Conservation (phyloP, 1,140 invertebrate species). For the Eubasilissa regina region DNA sequence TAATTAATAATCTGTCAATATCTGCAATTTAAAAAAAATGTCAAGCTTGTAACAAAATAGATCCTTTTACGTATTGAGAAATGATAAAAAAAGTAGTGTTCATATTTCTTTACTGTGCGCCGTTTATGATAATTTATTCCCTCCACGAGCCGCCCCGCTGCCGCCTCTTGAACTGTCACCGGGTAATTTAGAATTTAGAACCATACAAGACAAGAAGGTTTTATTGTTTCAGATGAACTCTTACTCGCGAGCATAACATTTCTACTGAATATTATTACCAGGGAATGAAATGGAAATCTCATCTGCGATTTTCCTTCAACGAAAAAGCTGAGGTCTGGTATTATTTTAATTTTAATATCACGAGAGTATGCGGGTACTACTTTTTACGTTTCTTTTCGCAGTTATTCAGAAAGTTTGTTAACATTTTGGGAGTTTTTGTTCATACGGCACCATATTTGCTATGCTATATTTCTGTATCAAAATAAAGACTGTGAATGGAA, state of each 20-base stretch:
- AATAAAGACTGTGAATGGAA: too few relatives aligned
- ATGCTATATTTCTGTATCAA: too few relatives aligned
- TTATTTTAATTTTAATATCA: too few relatives aligned
- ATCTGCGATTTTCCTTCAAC: background rate
- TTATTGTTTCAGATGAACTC: slow-evolving; percentile 61
- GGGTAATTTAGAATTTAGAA: slow-evolving; percentile 60
- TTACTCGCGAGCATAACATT: slow-evolving; percentile 13
- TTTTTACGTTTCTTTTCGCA: too few relatives aligned
- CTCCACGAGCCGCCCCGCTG: slow-evolving; percentile 54
- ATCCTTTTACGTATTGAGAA: background rate
- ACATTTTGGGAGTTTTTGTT: too few relatives aligned
- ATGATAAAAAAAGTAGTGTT: slow-evolving; percentile 6
- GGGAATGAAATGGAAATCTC: background rate
- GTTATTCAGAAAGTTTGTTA: too few relatives aligned
- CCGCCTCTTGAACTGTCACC: slow-evolving; percentile 58
- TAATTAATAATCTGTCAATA: too few relatives aligned
- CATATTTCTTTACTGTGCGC: slow-evolving; percentile 22
- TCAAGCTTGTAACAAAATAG: too few relatives aligned
- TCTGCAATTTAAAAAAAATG: too few relatives aligned
- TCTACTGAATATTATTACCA: slow-evolving; percentile 10
- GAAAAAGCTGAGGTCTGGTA: too few relatives aligned
- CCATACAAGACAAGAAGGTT: slow-evolving; percentile 53
- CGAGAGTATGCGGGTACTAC: too few relatives aligned
- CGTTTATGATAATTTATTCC: slow-evolving; percentile 56
- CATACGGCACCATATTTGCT: too few relatives aligned